Conservation (phyloP, 2,797 vertebrate species). For the Sebastes nivosus region DNA sequence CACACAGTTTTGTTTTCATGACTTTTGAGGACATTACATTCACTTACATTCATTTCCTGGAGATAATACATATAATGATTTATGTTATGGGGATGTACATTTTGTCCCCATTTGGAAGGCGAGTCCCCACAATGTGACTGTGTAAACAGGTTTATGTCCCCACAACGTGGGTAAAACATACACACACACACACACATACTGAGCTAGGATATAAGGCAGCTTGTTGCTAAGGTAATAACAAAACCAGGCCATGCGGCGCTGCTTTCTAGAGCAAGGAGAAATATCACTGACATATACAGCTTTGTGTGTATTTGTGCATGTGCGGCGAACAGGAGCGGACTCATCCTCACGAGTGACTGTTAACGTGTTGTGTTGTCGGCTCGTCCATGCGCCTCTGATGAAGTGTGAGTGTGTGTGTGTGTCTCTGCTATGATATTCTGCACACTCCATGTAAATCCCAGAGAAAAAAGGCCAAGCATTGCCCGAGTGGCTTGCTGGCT, state of each 20-base stretch:
- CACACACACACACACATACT: neutral
- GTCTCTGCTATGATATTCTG: slow-evolving; percentile 9
- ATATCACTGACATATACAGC: slow-evolving; percentile 21
- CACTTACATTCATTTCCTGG: too few species aligned
- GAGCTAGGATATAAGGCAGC: slow-evolving; percentile 28
- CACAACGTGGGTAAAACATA: neutral
- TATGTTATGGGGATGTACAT: too few species aligned
- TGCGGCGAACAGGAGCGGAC: neutral
- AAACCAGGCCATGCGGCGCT: slow-evolving; percentile 44
- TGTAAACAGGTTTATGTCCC: too few species aligned
- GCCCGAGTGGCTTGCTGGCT: slow-evolving; percentile 40
- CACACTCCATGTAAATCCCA: slow-evolving; percentile 42
- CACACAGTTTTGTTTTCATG: neutral
- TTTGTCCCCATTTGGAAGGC: too few species aligned
- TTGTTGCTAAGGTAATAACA: slow-evolving; percentile 66
- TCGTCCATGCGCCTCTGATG: neutral
- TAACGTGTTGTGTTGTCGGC: slow-evolving; percentile 6
- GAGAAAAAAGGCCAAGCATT: slow-evolving; percentile 25
- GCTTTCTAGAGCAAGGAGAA: slow-evolving; percentile 52
- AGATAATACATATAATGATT: too few species aligned
- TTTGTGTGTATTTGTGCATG: slow-evolving; percentile 1
- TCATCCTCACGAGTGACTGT: slow-evolving; percentile 11
- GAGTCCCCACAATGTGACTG: neutral
- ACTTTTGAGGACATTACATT: neutral
- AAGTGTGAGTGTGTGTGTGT: neutral